These are phyloP conservation scores for Sphaerodactylus townsendi DNA, from an alignment of 2,113 vertebrate species.

Conservation along the genomic window DNA sequence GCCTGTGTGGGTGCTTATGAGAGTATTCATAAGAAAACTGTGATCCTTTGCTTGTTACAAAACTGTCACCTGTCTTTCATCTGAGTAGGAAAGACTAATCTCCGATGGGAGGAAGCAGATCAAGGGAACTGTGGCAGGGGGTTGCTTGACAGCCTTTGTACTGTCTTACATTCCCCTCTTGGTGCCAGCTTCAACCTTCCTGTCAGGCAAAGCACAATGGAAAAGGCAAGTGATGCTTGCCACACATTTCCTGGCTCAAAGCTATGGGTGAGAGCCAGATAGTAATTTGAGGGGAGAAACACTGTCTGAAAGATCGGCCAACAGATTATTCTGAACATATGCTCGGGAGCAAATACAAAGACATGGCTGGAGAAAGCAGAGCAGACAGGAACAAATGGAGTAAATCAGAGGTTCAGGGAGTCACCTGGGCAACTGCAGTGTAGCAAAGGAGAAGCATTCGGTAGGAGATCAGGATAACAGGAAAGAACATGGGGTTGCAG, in stretches of 20 bases:
- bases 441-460: accelerated
- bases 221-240: accelerated
- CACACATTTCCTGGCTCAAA: neutral
- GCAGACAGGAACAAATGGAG: neutral
- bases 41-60: neutral
- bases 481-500: no score
- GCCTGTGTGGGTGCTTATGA: neutral
- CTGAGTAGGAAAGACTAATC: neutral
- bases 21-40: neutral
- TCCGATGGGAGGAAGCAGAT: neutral
- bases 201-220: neutral
- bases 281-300: neutral
- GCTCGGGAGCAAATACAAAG: accelerated
- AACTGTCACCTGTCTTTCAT: neutral
- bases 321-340: neutral
- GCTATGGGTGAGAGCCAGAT: neutral
- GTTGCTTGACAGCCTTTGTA: accelerated
- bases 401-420: neutral
- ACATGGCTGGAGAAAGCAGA: accelerated
- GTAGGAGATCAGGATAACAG: accelerated
- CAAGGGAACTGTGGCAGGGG: neutral
- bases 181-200: neutral
- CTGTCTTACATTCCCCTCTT: neutral
- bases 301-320: neutral
- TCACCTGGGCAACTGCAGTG: accelerated